Evolutionary conservation across 1,140 invertebrate species (phyloP).

Genomic region (Aphidius ervi): DNA sequence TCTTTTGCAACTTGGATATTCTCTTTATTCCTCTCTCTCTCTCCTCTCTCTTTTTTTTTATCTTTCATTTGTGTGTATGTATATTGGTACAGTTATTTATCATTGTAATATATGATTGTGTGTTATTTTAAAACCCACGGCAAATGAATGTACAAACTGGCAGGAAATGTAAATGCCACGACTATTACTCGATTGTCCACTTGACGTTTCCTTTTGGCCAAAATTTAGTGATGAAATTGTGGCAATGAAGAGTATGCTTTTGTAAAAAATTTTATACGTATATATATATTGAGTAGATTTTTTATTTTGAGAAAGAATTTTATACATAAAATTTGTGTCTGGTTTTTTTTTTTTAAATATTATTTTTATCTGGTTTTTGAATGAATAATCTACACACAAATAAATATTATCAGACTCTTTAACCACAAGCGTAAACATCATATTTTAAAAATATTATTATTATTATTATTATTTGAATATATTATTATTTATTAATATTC

Average conservation of each 20-base stretch:
- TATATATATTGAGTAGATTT: background rate
- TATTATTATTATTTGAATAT: no score
- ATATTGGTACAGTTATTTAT: background rate
- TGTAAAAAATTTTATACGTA: no score
- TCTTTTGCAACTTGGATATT: no score
- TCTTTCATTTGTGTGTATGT: constrained; percentile 3
- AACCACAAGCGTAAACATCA: no score
- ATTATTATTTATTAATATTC: no score
- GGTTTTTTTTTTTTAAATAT: background rate
- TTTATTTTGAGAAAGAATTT: background rate
- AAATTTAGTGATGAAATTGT: background rate
- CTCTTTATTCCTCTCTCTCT: background rate
- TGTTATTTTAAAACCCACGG: background rate
- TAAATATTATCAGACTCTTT: no score
- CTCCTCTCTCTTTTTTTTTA: constrained; percentile 12
- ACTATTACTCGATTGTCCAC: constrained; percentile 19
- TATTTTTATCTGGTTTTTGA: background rate
- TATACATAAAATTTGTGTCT: background rate
- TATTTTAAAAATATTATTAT: no score
- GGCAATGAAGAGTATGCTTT: no score
- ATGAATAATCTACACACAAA: background rate
- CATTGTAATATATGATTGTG: background rate
- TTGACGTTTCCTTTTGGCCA: constrained; percentile 14
- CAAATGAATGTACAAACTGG: background rate
- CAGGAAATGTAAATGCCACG: constrained; percentile 12